Evolutionary conservation across 2,797 vertebrate species (phyloP), one percentile per base, ranked within the genome.

Genomic region (Astyanax mexicanus): DNA sequence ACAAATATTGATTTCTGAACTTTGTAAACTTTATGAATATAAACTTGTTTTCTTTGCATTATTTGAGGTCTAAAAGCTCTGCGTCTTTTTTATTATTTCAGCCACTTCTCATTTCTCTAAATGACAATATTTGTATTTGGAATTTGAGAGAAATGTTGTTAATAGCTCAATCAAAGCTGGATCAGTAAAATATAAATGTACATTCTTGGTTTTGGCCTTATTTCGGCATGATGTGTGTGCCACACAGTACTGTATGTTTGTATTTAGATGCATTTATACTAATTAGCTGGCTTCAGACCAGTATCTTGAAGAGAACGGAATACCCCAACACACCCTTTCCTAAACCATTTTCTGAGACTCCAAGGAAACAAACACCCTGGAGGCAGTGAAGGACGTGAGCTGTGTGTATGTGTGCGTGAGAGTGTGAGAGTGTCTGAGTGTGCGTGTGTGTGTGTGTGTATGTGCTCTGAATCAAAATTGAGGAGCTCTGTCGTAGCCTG

Each of bases 381-480:
- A 67, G 52, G 10, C 5, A 17, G 62, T 11, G 10, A 74, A 44
- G 72, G 61, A 74, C 27, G n/a, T 54, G 23, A 66, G 37, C 47
- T 61, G 1, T 72, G 12, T 61, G 32, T 37, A 27, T 58, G 55
- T 44, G 38, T 44, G 61, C 4, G 10, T 23, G 35, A 15, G 37
- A 61, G 1, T 72, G 12, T 61, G 32, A 37, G 27, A 58, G 55
- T 44, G 38, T 64, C 61, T 12, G 19, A 62, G 58, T 25, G 38
- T 44, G 21, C 25, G 35, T 40, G 12, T 62, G 11, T 23, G 35
- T 15, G 37, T 64, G 60, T 42, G 38, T 65, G 62, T 45, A 23
- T n/a, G 21, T 25, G 60, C 60, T 64, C 60, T 64, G 60, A 60
- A 42, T 42, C 9, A 42, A 10, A 64, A 64, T n/a, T 64, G 60